Evolutionary conservation across 2,888 invertebrate species (phyloP).

Genomic region (Geotrupes spiniger): DNA sequence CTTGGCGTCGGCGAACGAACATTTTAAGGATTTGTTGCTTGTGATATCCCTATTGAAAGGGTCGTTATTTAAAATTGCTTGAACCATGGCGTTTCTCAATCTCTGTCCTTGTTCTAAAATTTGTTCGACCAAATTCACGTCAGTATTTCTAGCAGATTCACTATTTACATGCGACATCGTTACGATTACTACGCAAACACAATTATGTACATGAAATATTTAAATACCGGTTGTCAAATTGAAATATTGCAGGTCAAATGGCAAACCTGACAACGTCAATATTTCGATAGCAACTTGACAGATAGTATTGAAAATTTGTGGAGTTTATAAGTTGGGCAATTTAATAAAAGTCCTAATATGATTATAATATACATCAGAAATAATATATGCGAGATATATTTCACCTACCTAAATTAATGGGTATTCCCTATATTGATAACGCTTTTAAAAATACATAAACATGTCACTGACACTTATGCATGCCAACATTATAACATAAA

Average conservation of each 20-base stretch:
- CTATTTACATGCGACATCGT: too few relatives aligned
- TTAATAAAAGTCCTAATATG: too few relatives aligned
- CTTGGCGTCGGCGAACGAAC: constrained; percentile 10
- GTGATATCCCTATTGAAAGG: constrained; percentile 40
- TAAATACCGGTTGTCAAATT: not conserved
- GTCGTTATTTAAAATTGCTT: constrained; percentile 46
- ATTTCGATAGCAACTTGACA: not conserved
- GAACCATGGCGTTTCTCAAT: constrained; percentile 46
- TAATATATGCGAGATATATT: too few relatives aligned
- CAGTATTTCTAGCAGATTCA: not conserved
- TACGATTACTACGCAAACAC: not conserved
- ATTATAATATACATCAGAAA: too few relatives aligned
- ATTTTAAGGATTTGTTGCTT: constrained; percentile 18
- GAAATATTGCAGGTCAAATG: not conserved
- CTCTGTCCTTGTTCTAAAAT: constrained; percentile 43
- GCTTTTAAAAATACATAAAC: too few relatives aligned
- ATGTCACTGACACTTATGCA: too few relatives aligned
- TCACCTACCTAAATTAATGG: too few relatives aligned
- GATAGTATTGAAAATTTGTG: too few relatives aligned
- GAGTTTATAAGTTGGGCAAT: too few relatives aligned
- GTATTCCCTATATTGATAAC: too few relatives aligned
- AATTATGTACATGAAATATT: too few relatives aligned
- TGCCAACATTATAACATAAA: too few relatives aligned
- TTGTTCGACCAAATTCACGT: constrained; percentile 32
- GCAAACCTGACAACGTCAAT: not conserved